Base-by-base conservation (phyloP, 2,113 vertebrate species). In the Capreolus pygargus region DNA sequence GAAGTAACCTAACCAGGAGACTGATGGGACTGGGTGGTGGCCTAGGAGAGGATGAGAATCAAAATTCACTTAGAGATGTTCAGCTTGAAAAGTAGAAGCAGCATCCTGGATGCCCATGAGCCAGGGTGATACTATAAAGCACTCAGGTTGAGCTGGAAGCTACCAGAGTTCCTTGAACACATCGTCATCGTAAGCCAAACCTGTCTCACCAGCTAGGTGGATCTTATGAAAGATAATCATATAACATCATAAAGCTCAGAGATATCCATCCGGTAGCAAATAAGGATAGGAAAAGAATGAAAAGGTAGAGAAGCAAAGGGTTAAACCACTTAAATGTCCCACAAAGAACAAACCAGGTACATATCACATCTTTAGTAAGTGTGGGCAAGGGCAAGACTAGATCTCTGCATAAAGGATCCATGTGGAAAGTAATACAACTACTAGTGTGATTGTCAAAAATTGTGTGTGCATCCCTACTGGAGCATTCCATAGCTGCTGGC, bases 381-480 rank as follows among this genome's bases (percentile, higher is more conserved):
- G 1, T 10, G 28, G 86, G n/a, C 45, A 61, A 76, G 39, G 58
- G 52, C 23, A 19, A 57, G 3, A 9, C 30, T 25, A 28, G 25
- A 21, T 30, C 30, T 95, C 11, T 61, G 55, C 23, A 23, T 25
- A 58, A 52, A 81, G 74, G 27, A 23, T 47, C 81, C 14, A 64
- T 2, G 7, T 60, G 33, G 36, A 47, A 74, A 86, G 47, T n/a
- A 36, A 57, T 10, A 27, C 27, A 55, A 47, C 47, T 76, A 7
- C 39, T 50, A 19, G 74, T 30, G 23, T n/a, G 79, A 50, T 7
- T 30, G 13, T 11, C 17, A 52, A 54, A 57, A 57, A 55, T 0
- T 13, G 13, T 15, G 33, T 6, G 61, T 13, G 45, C 1, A 8
- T 33, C 23, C 13, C 54, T 7, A 6, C 0, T 52, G 74, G 27